Evolutionary conservation across 2,113 vertebrate species (phyloP).

Genomic region (Ornithorhynchus anatinus): DNA sequence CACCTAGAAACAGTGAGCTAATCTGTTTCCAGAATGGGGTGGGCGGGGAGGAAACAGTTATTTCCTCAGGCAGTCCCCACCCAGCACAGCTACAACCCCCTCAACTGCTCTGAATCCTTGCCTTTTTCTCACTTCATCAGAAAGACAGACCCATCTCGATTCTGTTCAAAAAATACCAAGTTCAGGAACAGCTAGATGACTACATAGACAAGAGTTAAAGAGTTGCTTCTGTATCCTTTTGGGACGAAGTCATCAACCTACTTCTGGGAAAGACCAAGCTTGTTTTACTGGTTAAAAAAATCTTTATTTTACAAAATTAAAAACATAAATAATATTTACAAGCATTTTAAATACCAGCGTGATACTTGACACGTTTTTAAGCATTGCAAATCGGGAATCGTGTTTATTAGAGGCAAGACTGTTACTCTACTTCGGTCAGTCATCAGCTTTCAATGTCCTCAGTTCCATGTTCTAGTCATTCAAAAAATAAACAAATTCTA

Average conservation of each 20-base stretch:
- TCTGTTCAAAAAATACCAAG: no score
- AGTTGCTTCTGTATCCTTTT: not conserved
- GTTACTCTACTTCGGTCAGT: constrained; percentile 16
- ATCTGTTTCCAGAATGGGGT: no score
- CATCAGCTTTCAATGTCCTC: constrained; percentile 9
- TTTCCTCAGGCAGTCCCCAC: no score
- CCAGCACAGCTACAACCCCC: no score
- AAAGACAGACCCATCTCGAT: no score
- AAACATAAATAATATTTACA: constrained; percentile 81
- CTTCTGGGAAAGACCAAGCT: constrained; percentile 48
- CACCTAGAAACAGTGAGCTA: no score
- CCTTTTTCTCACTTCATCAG: no score
- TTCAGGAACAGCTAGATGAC: no score
- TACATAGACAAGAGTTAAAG: not conserved
- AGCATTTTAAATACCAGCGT: constrained; percentile 73
- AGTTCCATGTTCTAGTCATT: constrained; percentile 21
- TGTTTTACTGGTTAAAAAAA: constrained; percentile 66
- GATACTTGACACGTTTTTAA: constrained; percentile 59
- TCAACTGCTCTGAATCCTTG: no score
- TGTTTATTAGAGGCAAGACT: constrained; percentile 71
- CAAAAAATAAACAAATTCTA: constrained; percentile 11
- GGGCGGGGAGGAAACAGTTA: no score
- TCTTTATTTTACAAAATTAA: constrained; percentile 86
- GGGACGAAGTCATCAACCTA: not conserved
- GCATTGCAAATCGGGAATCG: constrained; percentile 50